phyloP scores from a whole-genome alignment of 92 coral and sea anemone genomes.

The Metridium senile region DNA sequence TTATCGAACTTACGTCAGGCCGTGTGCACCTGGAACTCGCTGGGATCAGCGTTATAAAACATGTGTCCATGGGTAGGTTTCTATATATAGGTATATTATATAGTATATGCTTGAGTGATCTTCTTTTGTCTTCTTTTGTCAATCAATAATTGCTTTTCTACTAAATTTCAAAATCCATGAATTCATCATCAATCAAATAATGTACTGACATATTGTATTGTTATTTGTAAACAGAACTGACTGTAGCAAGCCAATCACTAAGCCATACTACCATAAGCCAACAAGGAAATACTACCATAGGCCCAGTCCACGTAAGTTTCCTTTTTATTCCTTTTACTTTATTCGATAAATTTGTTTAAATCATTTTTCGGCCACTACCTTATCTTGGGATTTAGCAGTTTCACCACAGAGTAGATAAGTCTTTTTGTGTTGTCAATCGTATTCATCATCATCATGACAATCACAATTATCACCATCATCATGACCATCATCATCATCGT shows the following conservation, averaged over 20 bases:
- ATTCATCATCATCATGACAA: not conserved
- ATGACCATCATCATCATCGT: not conserved
- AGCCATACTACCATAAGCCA: not conserved
- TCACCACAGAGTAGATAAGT: no score
- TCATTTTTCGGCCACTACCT: no score
- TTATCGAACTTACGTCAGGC: not conserved
- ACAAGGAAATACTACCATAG: not conserved
- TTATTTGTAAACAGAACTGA: not conserved
- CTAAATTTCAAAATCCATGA: no score
- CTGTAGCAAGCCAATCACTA: not conserved
- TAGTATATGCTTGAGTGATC: not conserved
- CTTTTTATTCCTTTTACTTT: no score
- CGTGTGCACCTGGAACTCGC: not conserved
- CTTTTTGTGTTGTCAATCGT: not conserved
- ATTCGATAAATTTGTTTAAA: no score
- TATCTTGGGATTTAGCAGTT: no score
- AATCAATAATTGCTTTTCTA: no score
- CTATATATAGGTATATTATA: no score
- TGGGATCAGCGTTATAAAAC: not conserved
- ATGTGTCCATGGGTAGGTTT: not conserved
- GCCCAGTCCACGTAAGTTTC: no score
- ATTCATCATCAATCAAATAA: not conserved
- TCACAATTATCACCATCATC: not conserved
- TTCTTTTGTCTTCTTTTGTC: no score
- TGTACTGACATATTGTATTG: no score